A percentile compares a stretch with the other conserved stretches of the same genome.
Evolutionary conservation across 2,113 vertebrate genomes (phyloP).

Genomic region (Heterotis niloticus): DNA sequence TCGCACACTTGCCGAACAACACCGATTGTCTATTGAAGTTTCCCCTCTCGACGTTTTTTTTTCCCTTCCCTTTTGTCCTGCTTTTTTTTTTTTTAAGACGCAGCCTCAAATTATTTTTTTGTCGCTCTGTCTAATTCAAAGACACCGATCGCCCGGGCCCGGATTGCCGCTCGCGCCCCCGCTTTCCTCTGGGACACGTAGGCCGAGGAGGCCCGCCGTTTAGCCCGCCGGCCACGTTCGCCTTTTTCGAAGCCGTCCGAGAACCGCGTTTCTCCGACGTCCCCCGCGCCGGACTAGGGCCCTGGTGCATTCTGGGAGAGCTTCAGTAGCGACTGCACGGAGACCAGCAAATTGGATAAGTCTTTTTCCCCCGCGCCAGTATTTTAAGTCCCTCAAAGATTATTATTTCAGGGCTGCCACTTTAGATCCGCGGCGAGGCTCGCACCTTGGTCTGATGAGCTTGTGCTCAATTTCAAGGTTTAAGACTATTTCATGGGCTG

Average conservation of each 20-base stretch:
- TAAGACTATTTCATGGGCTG: not conserved
- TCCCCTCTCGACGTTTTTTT: constrained; percentile 44
- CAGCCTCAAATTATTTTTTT: constrained; percentile 48
- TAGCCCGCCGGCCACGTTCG: constrained; percentile 36
- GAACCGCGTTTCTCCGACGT: not conserved
- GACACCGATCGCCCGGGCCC: constrained; percentile 49
- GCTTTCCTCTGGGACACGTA: constrained; percentile 36
- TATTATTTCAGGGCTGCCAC: not conserved
- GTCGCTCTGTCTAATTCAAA: constrained; percentile 44
- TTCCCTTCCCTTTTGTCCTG: not conserved
- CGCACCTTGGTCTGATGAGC: not conserved
- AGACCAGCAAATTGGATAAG: not conserved
- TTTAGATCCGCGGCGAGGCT: not conserved
- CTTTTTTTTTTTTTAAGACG: constrained; percentile 36
- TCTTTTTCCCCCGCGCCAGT: too few relatives aligned
- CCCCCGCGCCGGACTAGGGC: not conserved
- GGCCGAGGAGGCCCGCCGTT: constrained; percentile 31
- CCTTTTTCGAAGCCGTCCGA: constrained; percentile 27
- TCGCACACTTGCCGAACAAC: constrained; percentile 46
- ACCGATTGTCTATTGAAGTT: constrained; percentile 59
- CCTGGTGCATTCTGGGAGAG: not conserved
- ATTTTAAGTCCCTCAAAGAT: not conserved
- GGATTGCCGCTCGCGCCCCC: constrained; percentile 1
- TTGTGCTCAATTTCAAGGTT: not conserved
- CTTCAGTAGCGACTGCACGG: not conserved